Evolutionary conservation across 2,113 vertebrate genomes (phyloP).

Genomic region (Leptodactylus fuscus): DNA sequence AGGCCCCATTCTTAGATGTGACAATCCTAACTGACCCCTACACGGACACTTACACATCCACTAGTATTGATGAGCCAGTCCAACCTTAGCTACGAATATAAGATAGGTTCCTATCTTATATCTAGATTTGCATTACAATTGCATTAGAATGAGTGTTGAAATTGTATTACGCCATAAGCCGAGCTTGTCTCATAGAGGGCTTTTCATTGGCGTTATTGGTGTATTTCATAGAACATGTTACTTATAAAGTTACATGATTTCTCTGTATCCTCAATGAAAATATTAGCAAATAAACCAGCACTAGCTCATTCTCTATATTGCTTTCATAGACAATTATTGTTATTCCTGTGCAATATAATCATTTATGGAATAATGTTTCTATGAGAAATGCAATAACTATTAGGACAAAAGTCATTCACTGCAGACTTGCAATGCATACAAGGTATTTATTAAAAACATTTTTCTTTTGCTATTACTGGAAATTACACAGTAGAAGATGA

Average conservation of each 20-base stretch:
- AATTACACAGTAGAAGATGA: constrained; percentile 24
- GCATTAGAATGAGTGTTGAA: neutral
- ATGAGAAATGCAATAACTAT: constrained; percentile 25
- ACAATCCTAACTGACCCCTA: too few relatives aligned
- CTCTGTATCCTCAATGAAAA: neutral
- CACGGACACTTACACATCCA: too few relatives aligned
- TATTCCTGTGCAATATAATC: constrained; percentile 19
- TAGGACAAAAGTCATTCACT: constrained; percentile 31
- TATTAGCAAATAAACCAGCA: neutral
- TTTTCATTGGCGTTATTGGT: neutral
- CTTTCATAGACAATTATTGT: constrained; percentile 28
- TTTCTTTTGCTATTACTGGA: constrained; percentile 35
- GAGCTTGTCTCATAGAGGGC: neutral
- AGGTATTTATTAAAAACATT: constrained; percentile 54
- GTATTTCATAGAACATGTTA: neutral
- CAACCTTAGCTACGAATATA: too few relatives aligned
- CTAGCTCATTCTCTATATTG: constrained; percentile 1
- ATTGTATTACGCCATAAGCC: neutral
- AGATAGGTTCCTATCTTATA: too few relatives aligned
- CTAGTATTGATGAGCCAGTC: too few relatives aligned
- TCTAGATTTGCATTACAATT: neutral
- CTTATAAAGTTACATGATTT: neutral
- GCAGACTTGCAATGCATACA: neutral
- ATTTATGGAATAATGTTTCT: constrained; percentile 39
- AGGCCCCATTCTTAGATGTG: too few relatives aligned